Percentiles rank a stretch among this genome's conserved stretches.
These are phyloP conservation scores for Eretmocerus hayati DNA, from an alignment of 2,888 invertebrate genomes.

Conservation along the genomic window DNA sequence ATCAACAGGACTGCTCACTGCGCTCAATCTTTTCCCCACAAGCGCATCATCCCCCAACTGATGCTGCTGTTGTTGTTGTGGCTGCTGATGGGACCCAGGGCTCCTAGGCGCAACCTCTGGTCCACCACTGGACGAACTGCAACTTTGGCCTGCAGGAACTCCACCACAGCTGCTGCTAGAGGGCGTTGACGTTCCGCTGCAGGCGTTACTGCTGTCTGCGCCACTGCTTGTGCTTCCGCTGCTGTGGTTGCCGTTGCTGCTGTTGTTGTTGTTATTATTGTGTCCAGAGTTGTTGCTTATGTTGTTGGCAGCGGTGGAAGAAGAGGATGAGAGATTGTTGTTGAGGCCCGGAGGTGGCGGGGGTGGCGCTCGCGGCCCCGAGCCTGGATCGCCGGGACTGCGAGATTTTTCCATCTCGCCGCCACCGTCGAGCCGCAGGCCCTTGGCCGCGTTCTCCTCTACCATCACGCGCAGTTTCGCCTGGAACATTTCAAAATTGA, in stretches of 20 bases:
- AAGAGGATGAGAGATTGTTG: constrained; percentile 8
- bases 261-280: constrained; percentile 30
- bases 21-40: constrained; percentile 36
- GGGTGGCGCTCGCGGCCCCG: constrained; percentile 46
- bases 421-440: constrained; percentile 49
- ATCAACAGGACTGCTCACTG: constrained; percentile 42
- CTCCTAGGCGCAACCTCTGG: constrained; percentile 26
- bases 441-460: constrained; percentile 66
- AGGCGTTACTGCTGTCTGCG: constrained; percentile 34
- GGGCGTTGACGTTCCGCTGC: constrained; percentile 28
- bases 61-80: constrained; percentile 1
- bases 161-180: constrained; percentile 27
- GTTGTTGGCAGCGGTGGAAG: constrained; percentile 25
- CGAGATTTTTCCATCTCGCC: constrained; percentile 58
- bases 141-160: constrained; percentile 29
- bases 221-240: constrained; percentile 26
- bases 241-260: constrained; percentile 37
- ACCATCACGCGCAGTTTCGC: constrained; percentile 82
- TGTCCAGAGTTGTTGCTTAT: too few species aligned
- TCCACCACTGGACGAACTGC: constrained; percentile 33
- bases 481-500: constrained; percentile 47
- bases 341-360: constrained; percentile 37
- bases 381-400: constrained; percentile 54
- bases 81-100: constrained; percentile 2
- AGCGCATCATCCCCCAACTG: constrained; percentile 29